These are phyloP conservation scores for Mamestra brassicae DNA, from an alignment of 2,888 invertebrate species.

Conservation along the genomic window DNA sequence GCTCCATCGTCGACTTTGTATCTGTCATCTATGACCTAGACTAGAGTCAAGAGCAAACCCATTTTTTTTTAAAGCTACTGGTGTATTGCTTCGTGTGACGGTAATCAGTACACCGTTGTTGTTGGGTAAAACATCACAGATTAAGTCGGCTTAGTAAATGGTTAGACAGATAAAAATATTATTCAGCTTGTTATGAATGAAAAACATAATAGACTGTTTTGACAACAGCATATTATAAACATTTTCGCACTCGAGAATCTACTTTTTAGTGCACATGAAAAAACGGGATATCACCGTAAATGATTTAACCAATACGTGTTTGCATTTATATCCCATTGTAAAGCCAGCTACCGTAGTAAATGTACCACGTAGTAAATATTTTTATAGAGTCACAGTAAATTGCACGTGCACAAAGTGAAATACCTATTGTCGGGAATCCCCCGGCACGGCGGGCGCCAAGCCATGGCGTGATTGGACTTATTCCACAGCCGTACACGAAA, in stretches of 20 bases:
- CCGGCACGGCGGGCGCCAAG: slow-evolving; percentile 70
- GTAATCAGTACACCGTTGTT: slow-evolving; percentile 6
- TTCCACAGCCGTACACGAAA: slow-evolving; percentile 77
- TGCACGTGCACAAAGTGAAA: slow-evolving; percentile 76
- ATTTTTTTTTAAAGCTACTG: no score
- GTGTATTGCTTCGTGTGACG: not conserved
- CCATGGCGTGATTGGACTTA: slow-evolving; percentile 80
- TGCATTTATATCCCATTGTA: slow-evolving; percentile 63
- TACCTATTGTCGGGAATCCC: slow-evolving; percentile 76
- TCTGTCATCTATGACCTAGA: no score
- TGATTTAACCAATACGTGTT: slow-evolving; percentile 58
- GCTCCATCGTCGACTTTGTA: no score
- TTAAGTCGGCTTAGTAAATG: slow-evolving; percentile 8
- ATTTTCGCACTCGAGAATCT: not conserved
- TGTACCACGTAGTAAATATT: slow-evolving; percentile 59
- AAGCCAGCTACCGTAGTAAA: slow-evolving; percentile 57
- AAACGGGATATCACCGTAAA: slow-evolving; percentile 19
- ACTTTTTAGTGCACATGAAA: slow-evolving; percentile 5
- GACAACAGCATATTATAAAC: slow-evolving; percentile 4
- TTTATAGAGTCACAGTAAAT: slow-evolving; percentile 73
- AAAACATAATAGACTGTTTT: not conserved
- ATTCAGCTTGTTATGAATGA: not conserved
- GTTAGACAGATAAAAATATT: not conserved
- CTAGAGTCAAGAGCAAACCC: no score
- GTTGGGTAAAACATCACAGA: slow-evolving; percentile 10